A percentile compares a stretch with the other conserved stretches of the same genome.
Conservation (phyloP, 2,113 vertebrate genomes). For the human (Homo sapiens) region GRCh38 chr2:232089001-232089500, state of each 20-base stretch:
- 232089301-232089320: background rate
- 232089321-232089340: background rate
- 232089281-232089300: background rate
- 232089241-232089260: background rate
- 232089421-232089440: conserved; percentile 46
- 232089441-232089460: background rate
- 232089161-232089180: background rate
- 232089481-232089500: background rate
- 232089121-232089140: background rate
- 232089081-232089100: background rate
- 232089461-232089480: background rate
- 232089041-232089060: background rate
- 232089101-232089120: background rate
- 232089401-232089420: background rate
- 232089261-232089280: background rate
- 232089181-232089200: background rate
- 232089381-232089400: background rate
- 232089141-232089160: background rate
- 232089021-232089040: conserved; percentile 16
- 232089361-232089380: background rate
- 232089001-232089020: conserved; percentile 39
- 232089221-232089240: background rate
- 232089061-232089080: background rate
- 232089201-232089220: background rate
- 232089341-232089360: background rate